These are phyloP conservation scores for Scaptomyza montana DNA, from an alignment of 1,140 invertebrate species.

Conservation along the genomic window DNA sequence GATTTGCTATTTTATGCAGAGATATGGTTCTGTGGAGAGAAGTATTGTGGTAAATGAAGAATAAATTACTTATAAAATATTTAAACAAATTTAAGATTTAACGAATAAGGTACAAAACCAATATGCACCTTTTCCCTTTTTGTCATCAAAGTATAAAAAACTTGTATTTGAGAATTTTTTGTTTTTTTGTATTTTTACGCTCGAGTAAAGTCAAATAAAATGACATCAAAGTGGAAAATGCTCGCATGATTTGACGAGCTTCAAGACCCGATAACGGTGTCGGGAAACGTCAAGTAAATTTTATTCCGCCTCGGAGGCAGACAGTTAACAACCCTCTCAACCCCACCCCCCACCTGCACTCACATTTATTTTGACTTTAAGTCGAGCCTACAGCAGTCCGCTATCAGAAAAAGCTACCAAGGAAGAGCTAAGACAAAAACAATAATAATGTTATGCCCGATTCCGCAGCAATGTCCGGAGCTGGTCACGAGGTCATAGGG, in stretches of 20 bases:
- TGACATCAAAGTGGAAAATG: conserved; percentile 57
- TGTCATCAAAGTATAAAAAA: neutral
- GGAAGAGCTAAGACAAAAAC: neutral
- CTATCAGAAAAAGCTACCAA: neutral
- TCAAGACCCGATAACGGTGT: conserved; percentile 41
- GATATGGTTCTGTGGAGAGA: no score
- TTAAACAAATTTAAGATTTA: no score
- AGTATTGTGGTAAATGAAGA: no score
- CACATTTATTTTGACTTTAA: conserved; percentile 4
- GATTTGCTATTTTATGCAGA: no score
- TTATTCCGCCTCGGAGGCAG: conserved; percentile 46
- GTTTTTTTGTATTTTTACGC: conserved; percentile 58
- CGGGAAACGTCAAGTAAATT: conserved; percentile 57
- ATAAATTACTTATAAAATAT: no score
- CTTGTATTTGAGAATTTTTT: conserved; percentile 56
- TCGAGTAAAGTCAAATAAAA: conserved; percentile 79
- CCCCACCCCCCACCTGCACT: no score
- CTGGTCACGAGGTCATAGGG: conserved; percentile 22
- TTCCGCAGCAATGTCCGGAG: no score
- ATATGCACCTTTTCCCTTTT: neutral
- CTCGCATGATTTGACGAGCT: conserved; percentile 29
- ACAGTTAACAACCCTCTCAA: neutral
- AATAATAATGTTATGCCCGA: no score
- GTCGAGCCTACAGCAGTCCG: conserved; percentile 1
- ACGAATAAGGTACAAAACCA: no score